A percentile compares a stretch with the other conserved stretches of the same genome.
phyloP scores from a whole-genome alignment of 2,113 vertebrate genomes.

The Pterocles gutturalis region DNA sequence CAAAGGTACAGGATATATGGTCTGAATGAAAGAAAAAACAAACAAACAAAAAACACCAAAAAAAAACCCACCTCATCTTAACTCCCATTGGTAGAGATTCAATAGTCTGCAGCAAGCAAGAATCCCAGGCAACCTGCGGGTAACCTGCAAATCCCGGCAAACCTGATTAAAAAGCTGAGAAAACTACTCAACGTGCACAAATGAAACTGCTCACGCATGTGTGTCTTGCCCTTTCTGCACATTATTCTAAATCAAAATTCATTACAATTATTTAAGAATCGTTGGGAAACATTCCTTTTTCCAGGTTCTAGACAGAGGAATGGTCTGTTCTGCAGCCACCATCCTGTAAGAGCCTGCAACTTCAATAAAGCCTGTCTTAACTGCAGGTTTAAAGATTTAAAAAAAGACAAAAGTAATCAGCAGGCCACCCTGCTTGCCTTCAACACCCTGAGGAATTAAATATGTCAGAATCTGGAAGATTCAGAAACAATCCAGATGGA shows the following conservation, averaged over 20 bases:
- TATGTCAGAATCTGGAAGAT: not conserved
- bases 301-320: not conserved
- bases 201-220: not conserved
- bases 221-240: not conserved
- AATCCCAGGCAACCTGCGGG: not conserved
- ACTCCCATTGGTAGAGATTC: not conserved
- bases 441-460: not conserved
- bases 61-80: not conserved
- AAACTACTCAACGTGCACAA: not conserved
- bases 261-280: not conserved
- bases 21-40: not conserved
- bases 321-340: not conserved
- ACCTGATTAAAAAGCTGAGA: not conserved
- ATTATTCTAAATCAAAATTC: not conserved
- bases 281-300: not conserved
- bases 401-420: not conserved
- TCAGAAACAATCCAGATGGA: not conserved
- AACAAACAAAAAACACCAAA: accelerated
- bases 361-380: not conserved
- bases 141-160: not conserved
- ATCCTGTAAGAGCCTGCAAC: not conserved
- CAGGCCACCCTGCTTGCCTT: not conserved
- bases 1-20: not conserved
- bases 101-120: not conserved
- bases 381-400: not conserved